These are phyloP conservation scores for Nematopogon swammerdamellus DNA, from an alignment of 2,888 invertebrate genomes.

Conservation along the genomic window DNA sequence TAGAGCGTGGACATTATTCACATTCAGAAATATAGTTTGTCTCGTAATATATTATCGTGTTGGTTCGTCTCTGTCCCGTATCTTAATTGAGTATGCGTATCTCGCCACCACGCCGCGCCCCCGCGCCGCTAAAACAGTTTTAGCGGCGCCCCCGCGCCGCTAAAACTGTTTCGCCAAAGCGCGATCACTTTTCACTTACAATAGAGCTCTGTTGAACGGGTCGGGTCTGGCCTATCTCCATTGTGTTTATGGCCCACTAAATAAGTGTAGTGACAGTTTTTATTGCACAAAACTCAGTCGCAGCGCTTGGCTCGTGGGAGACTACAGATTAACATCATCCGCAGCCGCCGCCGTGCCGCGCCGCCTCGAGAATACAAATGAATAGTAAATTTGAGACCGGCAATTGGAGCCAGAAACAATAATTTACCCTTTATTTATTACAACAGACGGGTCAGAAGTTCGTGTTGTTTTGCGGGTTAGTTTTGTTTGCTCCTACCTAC, in stretches of 20 bases:
- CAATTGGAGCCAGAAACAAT: background rate
- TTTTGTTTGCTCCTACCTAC: too few relatives aligned
- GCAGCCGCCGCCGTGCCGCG: too few relatives aligned
- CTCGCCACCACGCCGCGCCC: too few relatives aligned
- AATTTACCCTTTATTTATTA: background rate
- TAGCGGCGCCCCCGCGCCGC: too few relatives aligned
- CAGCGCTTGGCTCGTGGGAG: constrained; percentile 26
- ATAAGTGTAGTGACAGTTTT: constrained; percentile 46
- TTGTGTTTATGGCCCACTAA: constrained; percentile 45
- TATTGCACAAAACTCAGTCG: constrained; percentile 38
- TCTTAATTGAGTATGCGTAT: too few relatives aligned
- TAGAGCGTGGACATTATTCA: too few relatives aligned
- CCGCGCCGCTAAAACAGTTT: too few relatives aligned
- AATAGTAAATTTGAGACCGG: constrained; percentile 4
- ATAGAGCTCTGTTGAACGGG: background rate
- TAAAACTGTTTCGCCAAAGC: background rate
- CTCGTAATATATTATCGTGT: too few relatives aligned
- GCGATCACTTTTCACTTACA: background rate
- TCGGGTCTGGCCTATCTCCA: constrained; percentile 22
- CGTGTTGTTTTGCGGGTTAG: background rate
- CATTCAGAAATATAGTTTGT: too few relatives aligned
- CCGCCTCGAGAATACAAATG: constrained; percentile 33
- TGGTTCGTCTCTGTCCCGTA: too few relatives aligned
- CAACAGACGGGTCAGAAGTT: background rate
- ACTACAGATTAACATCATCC: constrained; percentile 34